phyloP scores from a whole-genome alignment of 2,113 vertebrate genomes.

The Gulo gulo region DNA sequence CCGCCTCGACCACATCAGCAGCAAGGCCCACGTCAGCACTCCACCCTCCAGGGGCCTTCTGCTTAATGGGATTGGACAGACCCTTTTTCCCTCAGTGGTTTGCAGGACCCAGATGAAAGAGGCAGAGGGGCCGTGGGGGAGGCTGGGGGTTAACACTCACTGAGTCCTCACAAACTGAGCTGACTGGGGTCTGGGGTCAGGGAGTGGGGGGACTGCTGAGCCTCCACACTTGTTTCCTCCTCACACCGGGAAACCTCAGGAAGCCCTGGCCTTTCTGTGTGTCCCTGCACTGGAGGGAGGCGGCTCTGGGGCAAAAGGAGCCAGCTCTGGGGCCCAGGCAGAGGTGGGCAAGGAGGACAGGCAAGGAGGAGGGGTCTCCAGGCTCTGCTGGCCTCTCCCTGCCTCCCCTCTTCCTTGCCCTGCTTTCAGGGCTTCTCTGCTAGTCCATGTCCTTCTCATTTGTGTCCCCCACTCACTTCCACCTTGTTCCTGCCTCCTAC shows the following conservation, averaged over 20 bases:
- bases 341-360: background rate
- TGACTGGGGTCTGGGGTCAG: background rate
- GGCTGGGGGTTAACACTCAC: background rate
- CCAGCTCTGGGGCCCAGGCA: background rate
- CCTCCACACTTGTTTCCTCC: background rate
- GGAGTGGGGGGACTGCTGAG: background rate
- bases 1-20: background rate
- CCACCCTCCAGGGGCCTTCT: constrained; percentile 48
- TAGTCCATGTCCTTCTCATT: background rate
- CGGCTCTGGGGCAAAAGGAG: background rate
- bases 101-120: background rate
- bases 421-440: background rate
- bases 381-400: background rate
- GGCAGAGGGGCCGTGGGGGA: background rate
- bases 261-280: background rate
- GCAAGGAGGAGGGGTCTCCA: background rate
- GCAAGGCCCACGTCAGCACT: constrained; percentile 20
- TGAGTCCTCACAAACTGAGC: background rate
- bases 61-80: constrained; percentile 61
- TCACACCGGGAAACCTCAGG: background rate
- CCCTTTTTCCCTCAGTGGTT: constrained; percentile 29
- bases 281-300: background rate
- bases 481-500: background rate
- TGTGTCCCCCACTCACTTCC: background rate
- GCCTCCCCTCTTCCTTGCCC: too few relatives aligned